Conservation (phyloP, 2,113 vertebrate species). For the Meles meles region DNA sequence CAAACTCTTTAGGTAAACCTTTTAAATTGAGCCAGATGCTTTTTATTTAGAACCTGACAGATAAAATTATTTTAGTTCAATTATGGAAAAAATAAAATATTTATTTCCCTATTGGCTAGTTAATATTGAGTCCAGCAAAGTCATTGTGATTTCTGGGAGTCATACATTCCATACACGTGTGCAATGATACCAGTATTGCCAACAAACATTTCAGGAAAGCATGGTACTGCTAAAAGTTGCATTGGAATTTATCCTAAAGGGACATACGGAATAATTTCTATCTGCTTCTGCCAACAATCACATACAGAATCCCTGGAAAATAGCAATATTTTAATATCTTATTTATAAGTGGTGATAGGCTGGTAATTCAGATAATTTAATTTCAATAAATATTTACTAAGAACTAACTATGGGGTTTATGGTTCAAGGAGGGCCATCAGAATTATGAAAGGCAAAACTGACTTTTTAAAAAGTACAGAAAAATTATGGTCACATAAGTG, state of each 20-base stretch:
- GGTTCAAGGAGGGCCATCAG: neutral
- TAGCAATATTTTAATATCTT: neutral
- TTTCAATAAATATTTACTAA: constrained; percentile 44
- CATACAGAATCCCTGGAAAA: neutral
- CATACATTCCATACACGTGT: neutral
- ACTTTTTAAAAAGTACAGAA: constrained; percentile 13
- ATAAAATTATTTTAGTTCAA: neutral
- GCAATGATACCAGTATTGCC: neutral
- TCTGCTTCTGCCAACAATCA: neutral
- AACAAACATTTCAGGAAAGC: neutral
- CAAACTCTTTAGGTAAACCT: neutral
- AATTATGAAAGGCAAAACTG: constrained; percentile 13
- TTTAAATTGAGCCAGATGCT: constrained; percentile 2
- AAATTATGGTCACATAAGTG: neutral
- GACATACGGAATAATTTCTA: neutral
- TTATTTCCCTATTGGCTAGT: constrained; percentile 2
- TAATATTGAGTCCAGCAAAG: neutral
- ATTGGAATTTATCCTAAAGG: constrained; percentile 20
- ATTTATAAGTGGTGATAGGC: neutral
- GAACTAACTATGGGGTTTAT: neutral
- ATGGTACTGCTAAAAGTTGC: neutral
- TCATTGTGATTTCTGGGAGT: neutral
- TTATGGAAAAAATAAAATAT: constrained; percentile 52
- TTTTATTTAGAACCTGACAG: constrained; percentile 33
- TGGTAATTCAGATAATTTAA: constrained; percentile 46